Base-by-base conservation (phyloP, 2,888 invertebrate genomes). In the Watsonalla binaria region DNA sequence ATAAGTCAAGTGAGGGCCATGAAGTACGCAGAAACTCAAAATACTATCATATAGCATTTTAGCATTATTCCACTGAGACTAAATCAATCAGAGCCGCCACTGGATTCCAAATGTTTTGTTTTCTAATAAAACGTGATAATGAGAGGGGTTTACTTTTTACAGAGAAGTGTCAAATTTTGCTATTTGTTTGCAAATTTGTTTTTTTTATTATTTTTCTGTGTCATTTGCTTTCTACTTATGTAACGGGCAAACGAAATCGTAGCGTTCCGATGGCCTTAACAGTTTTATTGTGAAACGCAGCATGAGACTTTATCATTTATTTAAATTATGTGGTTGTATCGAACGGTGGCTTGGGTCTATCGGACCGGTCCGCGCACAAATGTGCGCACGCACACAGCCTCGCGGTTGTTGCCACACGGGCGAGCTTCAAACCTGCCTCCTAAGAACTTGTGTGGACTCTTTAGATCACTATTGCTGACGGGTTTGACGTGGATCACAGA, bases 281-380 rank as follows among this genome's bases (percentile, higher is more conserved):
- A 82, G 82, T 84, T 82, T 83, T 81, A 82, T 86, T 84, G 83
- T 82, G 78, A 81, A 82, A 82, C 80, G 63, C 76, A 78, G 76
- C 72, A 72, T 72, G 79, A 78, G 75, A 72, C 76, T 83, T 80
- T 78, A 80, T 80, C 80, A 82, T 78, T 81, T 84, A 84, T 83
- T 83, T 78, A 84, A 84, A 84, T 83, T 72, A 82, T 82, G 77
- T 78, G 77, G 79, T 79, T 78, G 77, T 78, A 76, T 76, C 74
- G 79, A 82, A 82, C 82, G 78, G 80, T 80, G 76, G 81, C 78
- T 76, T 67, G 73, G 66, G 74, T 81, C 79, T 81, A 74, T 76
- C 70, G 61, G 84, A 86, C 86, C 86, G 86, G 87, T 86, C 82
- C 72, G 71, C 66, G 72, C 69, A 72, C 71, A 68, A 67, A 61